Conservation (phyloP, 37 sponge, comb jelly and placozoan genomes). For the Ephydatia muelleri region DNA sequence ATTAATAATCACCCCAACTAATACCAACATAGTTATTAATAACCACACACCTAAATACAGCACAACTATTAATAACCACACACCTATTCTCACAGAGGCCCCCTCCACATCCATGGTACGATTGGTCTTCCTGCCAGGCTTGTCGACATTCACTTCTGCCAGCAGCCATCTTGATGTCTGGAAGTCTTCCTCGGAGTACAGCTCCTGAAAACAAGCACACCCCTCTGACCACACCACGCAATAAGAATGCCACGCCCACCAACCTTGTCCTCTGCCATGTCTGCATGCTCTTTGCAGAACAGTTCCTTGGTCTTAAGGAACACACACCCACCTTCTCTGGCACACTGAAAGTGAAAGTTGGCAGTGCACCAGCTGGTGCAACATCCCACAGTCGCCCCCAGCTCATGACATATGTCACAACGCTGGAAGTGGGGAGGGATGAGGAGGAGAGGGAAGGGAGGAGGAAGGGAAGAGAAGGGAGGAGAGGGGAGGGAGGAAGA, state of each 20-base stretch:
- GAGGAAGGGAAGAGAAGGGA: slow-evolving; percentile 4
- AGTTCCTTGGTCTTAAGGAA: slow-evolving; percentile 77
- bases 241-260: too few species aligned
- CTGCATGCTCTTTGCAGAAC: slow-evolving; percentile 47
- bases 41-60: background rate
- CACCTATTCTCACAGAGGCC: background rate
- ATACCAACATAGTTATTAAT: background rate
- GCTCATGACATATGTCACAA: slow-evolving; percentile 61
- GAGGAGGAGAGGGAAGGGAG: background rate
- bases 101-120: background rate
- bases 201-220: background rate
- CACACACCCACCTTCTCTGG: slow-evolving; percentile 44
- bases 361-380: slow-evolving; percentile 74
- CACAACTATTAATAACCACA: background rate
- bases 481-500: background rate
- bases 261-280: slow-evolving; percentile 18
- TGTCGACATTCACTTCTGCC: background rate
- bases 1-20: too few species aligned
- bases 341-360: slow-evolving; percentile 90
- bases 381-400: slow-evolving; percentile 92
- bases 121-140: background rate
- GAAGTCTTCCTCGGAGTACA: background rate
- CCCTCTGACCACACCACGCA: too few species aligned
- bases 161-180: background rate
- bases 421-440: slow-evolving; percentile 12